phyloP scores from a whole-genome alignment of 2,888 invertebrate species.

The Tanypteryx hageni region DNA sequence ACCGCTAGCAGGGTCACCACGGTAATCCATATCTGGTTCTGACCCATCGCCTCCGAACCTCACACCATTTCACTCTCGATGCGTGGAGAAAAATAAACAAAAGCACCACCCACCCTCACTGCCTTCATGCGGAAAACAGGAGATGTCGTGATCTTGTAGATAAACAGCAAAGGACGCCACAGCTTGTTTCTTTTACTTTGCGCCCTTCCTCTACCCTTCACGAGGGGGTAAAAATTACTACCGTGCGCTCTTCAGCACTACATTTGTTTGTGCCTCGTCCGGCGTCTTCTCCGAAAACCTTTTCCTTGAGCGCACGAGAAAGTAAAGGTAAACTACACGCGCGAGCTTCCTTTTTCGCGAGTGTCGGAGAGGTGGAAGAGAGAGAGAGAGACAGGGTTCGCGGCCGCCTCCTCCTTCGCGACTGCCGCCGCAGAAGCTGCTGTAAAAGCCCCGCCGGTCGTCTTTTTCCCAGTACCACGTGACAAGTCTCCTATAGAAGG shows the following conservation, averaged over 20 bases:
- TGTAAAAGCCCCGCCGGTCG: slow-evolving; percentile 12
- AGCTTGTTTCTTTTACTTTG: not conserved
- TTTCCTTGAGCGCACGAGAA: too few species aligned
- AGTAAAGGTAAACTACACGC: too few species aligned
- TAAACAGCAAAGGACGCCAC: not conserved
- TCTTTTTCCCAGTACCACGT: slow-evolving; percentile 19
- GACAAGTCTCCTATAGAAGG: slow-evolving; percentile 33
- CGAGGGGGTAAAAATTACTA: not conserved
- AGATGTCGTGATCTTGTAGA: not conserved
- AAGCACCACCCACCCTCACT: not conserved
- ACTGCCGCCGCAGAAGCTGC: slow-evolving; percentile 34
- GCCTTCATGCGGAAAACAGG: too few species aligned
- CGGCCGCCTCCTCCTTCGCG: not conserved
- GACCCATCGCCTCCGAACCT: slow-evolving; percentile 19
- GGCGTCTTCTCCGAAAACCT: too few species aligned
- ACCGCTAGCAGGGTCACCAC: slow-evolving; percentile 6
- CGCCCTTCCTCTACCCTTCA: not conserved
- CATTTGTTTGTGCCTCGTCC: too few species aligned
- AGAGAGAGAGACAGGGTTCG: slow-evolving; percentile 25
- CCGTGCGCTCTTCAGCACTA: too few species aligned
- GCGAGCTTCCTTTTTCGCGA: too few species aligned
- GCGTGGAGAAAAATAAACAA: not conserved
- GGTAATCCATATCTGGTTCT: slow-evolving; percentile 49
- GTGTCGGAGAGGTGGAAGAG: not conserved
- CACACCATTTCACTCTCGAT: not conserved